phyloP scores from a whole-genome alignment of 2,113 vertebrate genomes.

The Arenaria interpres region DNA sequence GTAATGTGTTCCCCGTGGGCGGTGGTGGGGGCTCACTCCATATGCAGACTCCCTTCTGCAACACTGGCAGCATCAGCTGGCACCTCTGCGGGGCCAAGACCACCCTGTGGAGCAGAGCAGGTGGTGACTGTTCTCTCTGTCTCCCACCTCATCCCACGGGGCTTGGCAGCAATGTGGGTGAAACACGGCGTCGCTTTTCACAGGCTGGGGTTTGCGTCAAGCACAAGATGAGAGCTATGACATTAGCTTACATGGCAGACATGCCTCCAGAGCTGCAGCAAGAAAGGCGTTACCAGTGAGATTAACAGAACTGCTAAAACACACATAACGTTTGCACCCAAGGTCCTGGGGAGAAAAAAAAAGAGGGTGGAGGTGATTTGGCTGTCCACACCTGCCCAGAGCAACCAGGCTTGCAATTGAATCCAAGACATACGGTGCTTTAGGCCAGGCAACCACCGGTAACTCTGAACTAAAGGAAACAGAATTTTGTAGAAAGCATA shows the following conservation, averaged over 20 bases:
- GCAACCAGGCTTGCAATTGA: not conserved
- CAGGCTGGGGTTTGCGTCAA: not conserved
- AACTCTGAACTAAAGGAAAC: not conserved
- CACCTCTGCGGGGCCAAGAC: not conserved
- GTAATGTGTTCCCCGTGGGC: rapidly evolving
- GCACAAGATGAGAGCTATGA: not conserved
- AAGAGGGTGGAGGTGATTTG: not conserved
- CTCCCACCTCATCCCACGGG: not conserved
- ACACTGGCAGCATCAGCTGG: not conserved
- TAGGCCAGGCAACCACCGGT: not conserved
- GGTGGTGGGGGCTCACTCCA: not conserved
- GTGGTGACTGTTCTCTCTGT: not conserved
- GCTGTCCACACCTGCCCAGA: rapidly evolving
- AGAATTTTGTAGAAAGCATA: not conserved
- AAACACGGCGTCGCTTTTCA: not conserved
- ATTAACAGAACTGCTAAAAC: not conserved
- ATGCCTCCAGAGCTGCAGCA: not conserved
- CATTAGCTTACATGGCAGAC: not conserved
- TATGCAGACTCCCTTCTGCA: not conserved
- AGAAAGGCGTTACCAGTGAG: not conserved
- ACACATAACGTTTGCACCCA: rapidly evolving
- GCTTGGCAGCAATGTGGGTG: not conserved
- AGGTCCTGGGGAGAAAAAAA: not conserved
- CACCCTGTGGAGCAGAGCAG: not conserved
- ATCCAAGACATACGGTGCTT: not conserved